Percentiles rank a stretch among this genome's conserved stretches.
These are phyloP conservation scores for Dendronephthya gigantea DNA, from an alignment of 64 coral and sea anemone genomes.

Conservation along the genomic window DNA sequence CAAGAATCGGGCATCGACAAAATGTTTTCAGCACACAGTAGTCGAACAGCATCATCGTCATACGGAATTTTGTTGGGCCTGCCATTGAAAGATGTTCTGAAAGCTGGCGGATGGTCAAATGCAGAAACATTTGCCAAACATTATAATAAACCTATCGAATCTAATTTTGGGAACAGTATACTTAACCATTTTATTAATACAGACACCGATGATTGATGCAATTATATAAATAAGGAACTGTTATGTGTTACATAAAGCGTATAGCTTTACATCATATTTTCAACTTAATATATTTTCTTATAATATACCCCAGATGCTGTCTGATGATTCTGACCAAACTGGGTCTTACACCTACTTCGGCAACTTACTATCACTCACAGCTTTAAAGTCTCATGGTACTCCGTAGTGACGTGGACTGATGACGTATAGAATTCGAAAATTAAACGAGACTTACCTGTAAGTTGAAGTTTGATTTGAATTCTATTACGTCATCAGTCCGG, in stretches of 20 bases:
- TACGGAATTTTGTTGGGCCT: not conserved
- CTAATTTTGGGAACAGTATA: not conserved
- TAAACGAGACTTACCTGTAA: not conserved
- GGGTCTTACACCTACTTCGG: too few relatives aligned
- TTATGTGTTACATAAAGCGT: not conserved
- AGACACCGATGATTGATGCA: not conserved
- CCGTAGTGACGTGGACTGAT: conserved; percentile 7
- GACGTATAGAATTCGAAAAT: not conserved
- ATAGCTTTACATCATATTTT: not conserved
- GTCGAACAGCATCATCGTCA: not conserved
- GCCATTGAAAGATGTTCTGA: not conserved
- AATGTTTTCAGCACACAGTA: not conserved
- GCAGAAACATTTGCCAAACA: not conserved
- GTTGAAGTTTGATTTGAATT: conserved; percentile 1
- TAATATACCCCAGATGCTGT: too few relatives aligned
- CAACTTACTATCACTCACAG: not conserved
- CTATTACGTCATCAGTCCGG: not conserved
- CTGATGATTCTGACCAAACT: too few relatives aligned
- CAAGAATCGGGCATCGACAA: not conserved
- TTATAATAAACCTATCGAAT: not conserved
- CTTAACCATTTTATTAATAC: not conserved
- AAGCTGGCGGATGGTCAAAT: not conserved
- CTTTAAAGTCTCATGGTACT: conserved; percentile 2
- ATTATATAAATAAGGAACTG: not conserved
- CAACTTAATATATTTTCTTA: not conserved